phyloP scores from a whole-genome alignment of 2,113 vertebrate genomes.

The Puffinus mauretanicus region DNA sequence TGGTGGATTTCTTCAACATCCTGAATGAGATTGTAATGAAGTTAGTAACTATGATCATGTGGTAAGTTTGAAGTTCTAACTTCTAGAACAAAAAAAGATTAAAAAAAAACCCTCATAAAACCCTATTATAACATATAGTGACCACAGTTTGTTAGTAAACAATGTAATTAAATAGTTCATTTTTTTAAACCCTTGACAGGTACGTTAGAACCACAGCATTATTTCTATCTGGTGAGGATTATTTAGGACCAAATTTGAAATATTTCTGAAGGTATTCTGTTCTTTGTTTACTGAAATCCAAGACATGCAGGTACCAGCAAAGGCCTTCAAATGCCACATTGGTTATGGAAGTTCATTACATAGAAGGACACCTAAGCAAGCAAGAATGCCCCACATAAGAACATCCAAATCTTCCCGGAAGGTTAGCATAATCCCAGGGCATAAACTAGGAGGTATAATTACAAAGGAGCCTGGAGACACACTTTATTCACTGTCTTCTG shows the following conservation, averaged over 20 bases:
- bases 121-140: not conserved
- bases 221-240: not conserved
- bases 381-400: not conserved
- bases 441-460: not conserved
- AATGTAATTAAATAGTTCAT: not conserved
- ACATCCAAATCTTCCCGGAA: not conserved
- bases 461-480: not conserved
- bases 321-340: not conserved
- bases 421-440: not conserved
- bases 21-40: conserved; percentile 99
- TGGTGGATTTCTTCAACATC: conserved; percentile 99
- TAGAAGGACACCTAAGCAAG: not conserved
- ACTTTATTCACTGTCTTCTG: not conserved
- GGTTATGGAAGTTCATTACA: not conserved
- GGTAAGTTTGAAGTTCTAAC: conserved; percentile 80
- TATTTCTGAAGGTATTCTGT: not conserved
- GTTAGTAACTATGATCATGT: conserved; percentile 98
- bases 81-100: not conserved
- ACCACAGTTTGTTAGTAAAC: not conserved
- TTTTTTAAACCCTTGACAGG: not conserved
- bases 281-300: not conserved
- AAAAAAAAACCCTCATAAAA: not conserved
- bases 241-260: not conserved
- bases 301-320: not conserved
- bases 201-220: not conserved